Evolutionary conservation across 1,140 invertebrate species (phyloP).

Genomic region (Magallana ariakensis): DNA sequence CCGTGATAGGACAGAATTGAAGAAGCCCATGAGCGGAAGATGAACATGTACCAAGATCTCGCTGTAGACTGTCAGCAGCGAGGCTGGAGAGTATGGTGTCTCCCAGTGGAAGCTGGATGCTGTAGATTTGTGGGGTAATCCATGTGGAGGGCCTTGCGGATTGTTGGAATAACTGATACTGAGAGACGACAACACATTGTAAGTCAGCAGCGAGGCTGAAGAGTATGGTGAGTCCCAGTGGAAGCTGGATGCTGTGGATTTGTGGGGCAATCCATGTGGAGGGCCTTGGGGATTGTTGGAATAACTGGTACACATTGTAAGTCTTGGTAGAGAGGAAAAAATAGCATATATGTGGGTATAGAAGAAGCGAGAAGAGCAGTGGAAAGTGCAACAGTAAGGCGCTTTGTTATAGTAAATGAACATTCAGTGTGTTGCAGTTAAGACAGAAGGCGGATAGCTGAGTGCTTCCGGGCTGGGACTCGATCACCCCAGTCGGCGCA

Average conservation of each 20-base stretch:
- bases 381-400: neutral
- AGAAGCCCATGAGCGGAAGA: neutral
- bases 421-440: neutral
- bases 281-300: neutral
- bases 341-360: slow-evolving; percentile 7
- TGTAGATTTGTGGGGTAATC: neutral
- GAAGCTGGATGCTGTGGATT: neutral
- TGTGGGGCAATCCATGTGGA: neutral
- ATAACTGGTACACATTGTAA: neutral
- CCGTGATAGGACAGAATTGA: neutral
- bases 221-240: too few species aligned
- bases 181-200: neutral
- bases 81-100: neutral
- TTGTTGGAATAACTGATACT: neutral
- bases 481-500: slow-evolving; percentile 19
- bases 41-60: neutral
- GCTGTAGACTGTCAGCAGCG: neutral
- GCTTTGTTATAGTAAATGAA: neutral
- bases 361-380: neutral
- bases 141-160: neutral
- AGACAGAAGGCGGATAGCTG: neutral
- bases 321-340: neutral
- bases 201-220: neutral
- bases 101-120: slow-evolving; percentile 28
- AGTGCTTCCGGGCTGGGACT: neutral